These are phyloP conservation scores for Drosophila nasuta DNA, from an alignment of 1,140 invertebrate species.

Conservation along the genomic window DNA sequence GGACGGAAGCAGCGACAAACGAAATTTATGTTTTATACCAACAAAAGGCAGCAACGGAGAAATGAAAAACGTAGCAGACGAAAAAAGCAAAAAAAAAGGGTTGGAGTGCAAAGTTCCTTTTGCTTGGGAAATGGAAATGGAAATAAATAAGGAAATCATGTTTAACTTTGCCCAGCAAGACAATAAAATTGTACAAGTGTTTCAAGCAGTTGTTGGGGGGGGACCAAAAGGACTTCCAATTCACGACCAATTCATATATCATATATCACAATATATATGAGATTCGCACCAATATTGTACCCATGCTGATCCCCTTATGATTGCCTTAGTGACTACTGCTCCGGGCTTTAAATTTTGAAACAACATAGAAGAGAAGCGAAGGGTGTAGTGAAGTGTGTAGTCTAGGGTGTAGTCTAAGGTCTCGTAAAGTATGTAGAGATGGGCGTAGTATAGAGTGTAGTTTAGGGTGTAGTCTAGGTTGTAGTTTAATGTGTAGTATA, in stretches of 20 bases:
- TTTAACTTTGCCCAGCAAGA: conserved; percentile 64
- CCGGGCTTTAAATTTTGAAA: background rate
- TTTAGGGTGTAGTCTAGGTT: no score
- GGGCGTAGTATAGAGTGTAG: no score
- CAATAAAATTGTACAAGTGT: conserved; percentile 62
- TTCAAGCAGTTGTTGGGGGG: conserved; percentile 19
- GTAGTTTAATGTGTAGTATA: no score
- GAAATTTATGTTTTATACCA: conserved; percentile 69
- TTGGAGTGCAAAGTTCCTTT: conserved; percentile 37
- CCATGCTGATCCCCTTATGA: conserved; percentile 55
- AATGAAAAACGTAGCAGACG: conserved; percentile 15
- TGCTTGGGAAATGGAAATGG: conserved; percentile 20
- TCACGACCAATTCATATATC: conserved; percentile 60
- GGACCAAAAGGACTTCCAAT: conserved; percentile 5
- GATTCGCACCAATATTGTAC: conserved; percentile 38
- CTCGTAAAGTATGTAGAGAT: no score
- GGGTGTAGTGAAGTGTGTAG: no score
- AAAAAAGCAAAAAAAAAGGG: conserved; percentile 46
- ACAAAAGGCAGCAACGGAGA: conserved; percentile 37
- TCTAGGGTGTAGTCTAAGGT: no score
- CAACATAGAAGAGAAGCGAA: no score
- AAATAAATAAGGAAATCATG: conserved; percentile 79
- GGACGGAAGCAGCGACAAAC: conserved; percentile 62
- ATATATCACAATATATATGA: conserved; percentile 67
- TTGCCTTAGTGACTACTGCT: conserved; percentile 18